These are phyloP conservation scores for Meriones psammophilus DNA, from an alignment of 2,797 vertebrate genomes.

Conservation along the genomic window DNA sequence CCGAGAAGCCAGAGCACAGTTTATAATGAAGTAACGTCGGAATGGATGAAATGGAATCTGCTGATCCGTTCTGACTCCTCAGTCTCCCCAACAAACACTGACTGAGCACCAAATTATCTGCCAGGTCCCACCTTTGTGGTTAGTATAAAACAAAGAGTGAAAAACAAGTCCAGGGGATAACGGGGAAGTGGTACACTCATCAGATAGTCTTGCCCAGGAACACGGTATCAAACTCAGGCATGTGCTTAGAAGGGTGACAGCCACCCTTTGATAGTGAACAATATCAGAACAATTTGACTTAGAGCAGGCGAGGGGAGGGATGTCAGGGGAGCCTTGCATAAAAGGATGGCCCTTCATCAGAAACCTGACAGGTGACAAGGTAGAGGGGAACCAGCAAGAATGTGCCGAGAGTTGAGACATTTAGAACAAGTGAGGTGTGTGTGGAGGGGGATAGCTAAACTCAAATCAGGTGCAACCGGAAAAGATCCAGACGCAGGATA, in stretches of 20 bases:
- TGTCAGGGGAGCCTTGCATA: background rate
- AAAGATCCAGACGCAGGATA: background rate
- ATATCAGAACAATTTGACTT: background rate
- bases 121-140: background rate
- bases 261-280: background rate
- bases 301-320: background rate
- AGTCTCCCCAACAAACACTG: background rate
- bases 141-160: background rate
- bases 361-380: background rate
- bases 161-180: background rate
- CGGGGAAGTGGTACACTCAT: background rate
- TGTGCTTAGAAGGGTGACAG: background rate
- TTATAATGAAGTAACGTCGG: conserved; percentile 15
- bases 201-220: background rate
- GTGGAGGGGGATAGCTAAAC: background rate
- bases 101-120: background rate
- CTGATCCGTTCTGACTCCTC: background rate
- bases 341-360: background rate
- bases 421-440: background rate
- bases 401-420: background rate
- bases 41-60: background rate
- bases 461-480: background rate
- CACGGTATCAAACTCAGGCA: background rate
- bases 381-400: background rate
- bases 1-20: background rate